A percentile compares a stretch with the other conserved stretches of the same genome.
Evolutionary conservation across 2,797 vertebrate genomes (phyloP).

Genomic region (Esox masquinongy): DNA sequence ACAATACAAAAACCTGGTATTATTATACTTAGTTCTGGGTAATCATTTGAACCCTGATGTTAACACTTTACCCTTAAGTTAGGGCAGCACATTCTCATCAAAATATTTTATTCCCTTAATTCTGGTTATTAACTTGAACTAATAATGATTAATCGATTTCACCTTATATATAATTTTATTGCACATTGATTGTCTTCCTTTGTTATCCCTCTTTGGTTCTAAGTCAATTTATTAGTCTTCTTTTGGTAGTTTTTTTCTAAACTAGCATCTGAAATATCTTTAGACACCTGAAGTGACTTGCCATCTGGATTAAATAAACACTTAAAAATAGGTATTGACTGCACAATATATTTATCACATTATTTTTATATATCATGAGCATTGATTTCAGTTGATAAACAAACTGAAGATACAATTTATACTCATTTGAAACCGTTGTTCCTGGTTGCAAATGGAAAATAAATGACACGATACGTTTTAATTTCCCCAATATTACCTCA

Average conservation of each 20-base stretch:
- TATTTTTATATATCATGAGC: too few species aligned
- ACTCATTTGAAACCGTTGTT: too few species aligned
- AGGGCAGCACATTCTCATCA: constrained; percentile 16
- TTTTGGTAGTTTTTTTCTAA: not conserved
- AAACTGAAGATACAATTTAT: too few species aligned
- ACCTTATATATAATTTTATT: constrained; percentile 46
- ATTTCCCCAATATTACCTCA: too few species aligned
- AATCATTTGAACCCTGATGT: not conserved
- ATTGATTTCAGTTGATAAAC: too few species aligned
- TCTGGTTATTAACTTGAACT: constrained; percentile 36
- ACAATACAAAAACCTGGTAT: not conserved
- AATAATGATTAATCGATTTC: constrained; percentile 45
- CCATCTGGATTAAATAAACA: not conserved
- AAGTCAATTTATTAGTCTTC: not conserved
- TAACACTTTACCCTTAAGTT: not conserved
- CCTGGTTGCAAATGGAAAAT: too few species aligned
- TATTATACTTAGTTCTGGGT: not conserved
- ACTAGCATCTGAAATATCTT: constrained; percentile 2
- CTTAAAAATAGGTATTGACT: not conserved
- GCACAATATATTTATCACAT: not conserved
- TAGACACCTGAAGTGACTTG: not conserved
- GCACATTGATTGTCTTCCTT: constrained; percentile 41
- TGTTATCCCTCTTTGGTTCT: constrained; percentile 8
- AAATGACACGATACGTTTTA: too few species aligned
- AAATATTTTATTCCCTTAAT: constrained; percentile 17